A percentile compares a stretch with the other conserved stretches of the same genome.
Evolutionary conservation across 2,797 vertebrate species (phyloP).

Genomic region (Emys orbicularis): DNA sequence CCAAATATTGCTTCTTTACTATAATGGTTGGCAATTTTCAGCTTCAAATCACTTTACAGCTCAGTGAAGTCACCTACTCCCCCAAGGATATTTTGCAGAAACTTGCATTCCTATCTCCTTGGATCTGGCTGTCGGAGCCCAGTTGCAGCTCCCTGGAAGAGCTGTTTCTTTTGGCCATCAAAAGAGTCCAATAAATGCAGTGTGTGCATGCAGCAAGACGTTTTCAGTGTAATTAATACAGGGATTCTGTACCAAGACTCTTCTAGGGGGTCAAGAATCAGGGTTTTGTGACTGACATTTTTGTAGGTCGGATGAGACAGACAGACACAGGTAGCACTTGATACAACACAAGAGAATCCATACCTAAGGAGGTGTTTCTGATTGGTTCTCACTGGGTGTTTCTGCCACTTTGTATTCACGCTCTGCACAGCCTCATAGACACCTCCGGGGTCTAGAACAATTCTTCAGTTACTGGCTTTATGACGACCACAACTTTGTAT

Average conservation of each 20-base stretch:
- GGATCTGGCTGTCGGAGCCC: neutral
- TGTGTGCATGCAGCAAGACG: neutral
- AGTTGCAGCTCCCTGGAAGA: neutral
- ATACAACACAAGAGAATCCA: neutral
- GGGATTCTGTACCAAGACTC: neutral
- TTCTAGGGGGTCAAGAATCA: neutral
- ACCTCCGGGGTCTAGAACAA: neutral
- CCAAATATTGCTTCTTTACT: neutral
- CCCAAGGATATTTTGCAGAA: neutral
- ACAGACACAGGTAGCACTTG: neutral
- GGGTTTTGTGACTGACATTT: neutral
- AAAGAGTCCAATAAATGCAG: neutral
- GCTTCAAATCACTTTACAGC: neutral
- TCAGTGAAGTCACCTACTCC: neutral
- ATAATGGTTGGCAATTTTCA: neutral
- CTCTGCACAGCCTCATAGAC: neutral
- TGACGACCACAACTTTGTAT: too few relatives aligned
- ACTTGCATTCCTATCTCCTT: neutral
- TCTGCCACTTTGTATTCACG: neutral
- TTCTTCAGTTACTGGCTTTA: neutral
- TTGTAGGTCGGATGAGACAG: neutral
- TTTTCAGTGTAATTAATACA: neutral
- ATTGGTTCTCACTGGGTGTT: neutral
- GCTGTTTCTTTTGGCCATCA: neutral
- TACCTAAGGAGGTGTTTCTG: neutral